Percentiles rank a stretch among this genome's conserved stretches.
Conservation (phyloP, 2,888 invertebrate genomes). For the Caradrina kadenii region DNA sequence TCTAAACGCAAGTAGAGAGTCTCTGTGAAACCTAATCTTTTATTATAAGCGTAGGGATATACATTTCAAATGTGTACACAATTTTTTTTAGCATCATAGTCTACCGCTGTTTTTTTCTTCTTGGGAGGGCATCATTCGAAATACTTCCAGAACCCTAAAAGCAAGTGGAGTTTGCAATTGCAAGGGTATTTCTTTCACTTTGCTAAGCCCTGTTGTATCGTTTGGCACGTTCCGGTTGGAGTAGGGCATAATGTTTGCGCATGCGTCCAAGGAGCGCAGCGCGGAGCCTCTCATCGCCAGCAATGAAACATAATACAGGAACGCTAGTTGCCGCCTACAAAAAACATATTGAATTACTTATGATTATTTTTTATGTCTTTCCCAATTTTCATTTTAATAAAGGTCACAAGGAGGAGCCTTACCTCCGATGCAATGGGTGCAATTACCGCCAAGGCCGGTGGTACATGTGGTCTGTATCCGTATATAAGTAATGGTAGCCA, state of each 20-base stretch:
- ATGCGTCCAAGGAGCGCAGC: conserved; percentile 88
- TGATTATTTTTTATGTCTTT: neutral
- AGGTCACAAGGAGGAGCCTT: conserved; percentile 33
- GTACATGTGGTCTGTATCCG: conserved; percentile 85
- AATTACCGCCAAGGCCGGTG: conserved; percentile 83
- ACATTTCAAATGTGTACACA: conserved; percentile 54
- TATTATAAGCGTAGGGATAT: conserved; percentile 53
- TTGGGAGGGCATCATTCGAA: conserved; percentile 27
- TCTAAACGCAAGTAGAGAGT: conserved; percentile 30
- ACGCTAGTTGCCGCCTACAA: conserved; percentile 87
- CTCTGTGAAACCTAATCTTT: conserved; percentile 44
- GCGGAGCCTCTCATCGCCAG: conserved; percentile 84
- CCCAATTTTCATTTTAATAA: too few species aligned
- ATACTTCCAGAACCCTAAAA: conserved; percentile 18
- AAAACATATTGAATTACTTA: neutral
- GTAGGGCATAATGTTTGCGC: conserved; percentile 85
- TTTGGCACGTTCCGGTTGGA: conserved; percentile 82
- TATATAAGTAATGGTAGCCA: conserved; percentile 83
- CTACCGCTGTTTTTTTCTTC: conserved; percentile 27
- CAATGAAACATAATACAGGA: conserved; percentile 87
- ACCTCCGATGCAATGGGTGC: conserved; percentile 90
- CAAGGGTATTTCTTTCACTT: conserved; percentile 13
- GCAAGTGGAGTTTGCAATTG: conserved; percentile 4
- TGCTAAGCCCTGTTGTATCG: conserved; percentile 68
- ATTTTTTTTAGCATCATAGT: conserved; percentile 42